Conservation (phyloP, 2,113 vertebrate genomes). For the Sarotherodon lohbergeri region DNA sequence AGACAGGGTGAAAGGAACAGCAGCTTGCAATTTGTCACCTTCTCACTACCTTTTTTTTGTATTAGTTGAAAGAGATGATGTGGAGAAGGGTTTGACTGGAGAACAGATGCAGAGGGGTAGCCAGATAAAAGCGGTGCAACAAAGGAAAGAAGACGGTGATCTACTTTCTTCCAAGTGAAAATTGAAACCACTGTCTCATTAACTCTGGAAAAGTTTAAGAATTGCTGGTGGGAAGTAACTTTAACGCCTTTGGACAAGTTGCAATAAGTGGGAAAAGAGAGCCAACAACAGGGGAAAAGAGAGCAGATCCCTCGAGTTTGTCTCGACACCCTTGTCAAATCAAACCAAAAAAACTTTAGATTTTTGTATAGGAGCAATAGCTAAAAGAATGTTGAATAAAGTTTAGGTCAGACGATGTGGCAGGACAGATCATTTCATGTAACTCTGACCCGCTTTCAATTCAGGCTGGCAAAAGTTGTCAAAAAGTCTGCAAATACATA, state of each 20-base stretch:
- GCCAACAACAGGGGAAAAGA: not conserved
- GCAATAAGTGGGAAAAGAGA: not conserved
- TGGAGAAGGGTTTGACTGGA: not conserved
- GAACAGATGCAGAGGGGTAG: not conserved
- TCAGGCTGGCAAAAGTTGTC: not conserved
- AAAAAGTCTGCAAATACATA: not conserved
- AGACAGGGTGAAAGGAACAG: not conserved
- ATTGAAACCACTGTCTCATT: conserved; percentile 29
- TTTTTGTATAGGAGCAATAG: not conserved
- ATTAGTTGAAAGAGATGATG: conserved; percentile 8
- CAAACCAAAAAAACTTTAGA: not conserved
- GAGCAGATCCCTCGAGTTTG: not conserved
- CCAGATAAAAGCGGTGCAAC: not conserved
- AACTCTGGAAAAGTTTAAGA: not conserved
- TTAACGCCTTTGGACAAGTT: not conserved
- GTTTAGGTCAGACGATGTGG: not conserved
- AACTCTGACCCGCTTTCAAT: not conserved
- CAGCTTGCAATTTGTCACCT: conserved; percentile 5
- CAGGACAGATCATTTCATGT: not conserved
- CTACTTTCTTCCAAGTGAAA: not conserved
- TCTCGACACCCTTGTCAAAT: not conserved
- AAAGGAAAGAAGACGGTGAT: not conserved
- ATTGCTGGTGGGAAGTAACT: not conserved
- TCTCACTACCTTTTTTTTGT: not conserved
- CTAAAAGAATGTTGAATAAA: not conserved